These are phyloP conservation scores for Stenotaenia linearis DNA, from an alignment of 2,888 invertebrate genomes.

Conservation along the genomic window DNA sequence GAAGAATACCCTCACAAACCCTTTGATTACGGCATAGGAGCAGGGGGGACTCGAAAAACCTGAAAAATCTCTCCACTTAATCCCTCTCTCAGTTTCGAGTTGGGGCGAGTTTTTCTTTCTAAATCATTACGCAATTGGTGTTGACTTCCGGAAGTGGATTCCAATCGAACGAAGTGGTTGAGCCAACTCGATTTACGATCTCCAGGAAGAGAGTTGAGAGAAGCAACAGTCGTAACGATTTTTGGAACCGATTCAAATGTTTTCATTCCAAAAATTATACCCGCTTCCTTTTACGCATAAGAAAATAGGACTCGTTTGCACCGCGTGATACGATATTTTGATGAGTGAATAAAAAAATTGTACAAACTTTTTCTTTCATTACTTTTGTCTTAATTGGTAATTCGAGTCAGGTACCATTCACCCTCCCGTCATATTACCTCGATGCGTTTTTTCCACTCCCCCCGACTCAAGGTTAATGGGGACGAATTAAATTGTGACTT, in stretches of 20 bases:
- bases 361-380: constrained; percentile 8
- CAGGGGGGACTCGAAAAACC: neutral
- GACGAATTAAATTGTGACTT: neutral
- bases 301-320: neutral
- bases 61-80: too few species aligned
- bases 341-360: too few species aligned
- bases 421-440: constrained; percentile 40
- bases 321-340: too few species aligned
- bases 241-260: neutral
- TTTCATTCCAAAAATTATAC: neutral
- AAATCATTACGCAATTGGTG: neutral
- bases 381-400: neutral
- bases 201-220: neutral
- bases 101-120: too few species aligned
- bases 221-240: neutral
- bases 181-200: neutral
- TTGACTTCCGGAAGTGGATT: neutral
- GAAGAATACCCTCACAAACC: too few species aligned
- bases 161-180: neutral
- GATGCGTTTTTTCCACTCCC: neutral
- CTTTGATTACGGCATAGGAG: too few species aligned
- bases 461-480: neutral
- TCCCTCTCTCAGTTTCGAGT: too few species aligned
- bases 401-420: constrained; percentile 46
- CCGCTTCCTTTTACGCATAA: neutral